Base-by-base conservation (phyloP, 2,888 invertebrate species). In the Labia minor region DNA sequence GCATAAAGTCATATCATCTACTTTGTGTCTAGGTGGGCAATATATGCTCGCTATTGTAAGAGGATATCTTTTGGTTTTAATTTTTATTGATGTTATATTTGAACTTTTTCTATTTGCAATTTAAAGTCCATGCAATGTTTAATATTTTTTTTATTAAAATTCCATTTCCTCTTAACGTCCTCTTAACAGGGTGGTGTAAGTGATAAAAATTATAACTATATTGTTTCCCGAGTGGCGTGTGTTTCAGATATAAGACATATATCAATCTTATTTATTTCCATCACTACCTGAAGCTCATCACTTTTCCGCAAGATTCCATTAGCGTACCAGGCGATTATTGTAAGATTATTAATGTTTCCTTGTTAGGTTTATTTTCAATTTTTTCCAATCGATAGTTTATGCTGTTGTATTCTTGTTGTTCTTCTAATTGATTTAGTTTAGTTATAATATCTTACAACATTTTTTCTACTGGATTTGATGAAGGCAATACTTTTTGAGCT, bases 151-250 rank as follows among this genome's bases (percentile, higher is more conserved):
- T 70, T 62, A 70, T 68, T 62, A 70, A 65, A 19, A 71, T 65
- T 64, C 69, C 71, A 69, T 70, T 72, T 33, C 70, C 69, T 21
- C 70, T 69, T 69, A 68, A 70, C 16, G 69, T 69, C 66, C 69
- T 63, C 68, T 69, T 71, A 33, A 69, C 67, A 21, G 68, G 71
- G 63, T 72, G 71, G 49, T 67, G 69, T 21, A 71, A 67, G 63
- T 70, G 68, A 62, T 71, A 70, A 62, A 68, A 64, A 64, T 69
- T 70, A 62, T 68, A 71, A 65, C 68, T 67, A 65, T 26, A 67
- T 69, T 18, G 70, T 69, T 64, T 71, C 61, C 33, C 70, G 71
- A 0, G 71, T 71, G 63, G 71, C 70, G 65, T 72, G 71, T 16
- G 71, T 72, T 64, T 71, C 69, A 61, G 70, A 68, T n/a, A n/a